Percentiles rank a stretch among this genome's conserved stretches.
Evolutionary conservation across 2,113 vertebrate species (phyloP).

Genomic region (Psilopogon haemacephalus): DNA sequence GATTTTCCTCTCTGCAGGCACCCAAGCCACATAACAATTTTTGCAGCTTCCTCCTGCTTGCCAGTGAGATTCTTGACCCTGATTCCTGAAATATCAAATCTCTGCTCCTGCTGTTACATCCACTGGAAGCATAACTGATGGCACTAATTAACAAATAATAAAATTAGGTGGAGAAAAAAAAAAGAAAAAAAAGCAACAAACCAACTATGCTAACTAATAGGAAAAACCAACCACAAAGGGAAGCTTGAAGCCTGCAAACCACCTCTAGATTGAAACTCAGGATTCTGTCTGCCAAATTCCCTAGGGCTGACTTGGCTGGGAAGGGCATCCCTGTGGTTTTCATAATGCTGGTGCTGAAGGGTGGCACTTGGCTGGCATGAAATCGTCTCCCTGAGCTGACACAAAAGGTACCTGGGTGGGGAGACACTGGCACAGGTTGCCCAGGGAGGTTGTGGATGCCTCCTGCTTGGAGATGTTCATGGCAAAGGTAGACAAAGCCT

Average conservation of each 20-base stretch:
- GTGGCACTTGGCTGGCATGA: background rate
- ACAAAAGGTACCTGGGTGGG: background rate
- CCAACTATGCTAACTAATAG: background rate
- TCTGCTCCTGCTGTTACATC: background rate
- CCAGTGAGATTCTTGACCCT: background rate
- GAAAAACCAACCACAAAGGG: background rate
- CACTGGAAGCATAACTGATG: background rate
- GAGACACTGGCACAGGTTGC: background rate
- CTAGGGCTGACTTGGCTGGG: background rate
- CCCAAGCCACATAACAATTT: rapidly evolving
- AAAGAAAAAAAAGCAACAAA: background rate
- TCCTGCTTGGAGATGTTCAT: no score
- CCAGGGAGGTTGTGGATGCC: no score
- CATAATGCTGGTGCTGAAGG: background rate
- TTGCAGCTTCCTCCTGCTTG: background rate
- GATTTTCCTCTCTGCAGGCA: background rate
- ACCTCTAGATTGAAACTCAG: background rate
- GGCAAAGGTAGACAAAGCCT: no score
- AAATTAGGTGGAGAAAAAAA: background rate
- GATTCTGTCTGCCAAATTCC: background rate
- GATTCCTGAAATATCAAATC: background rate
- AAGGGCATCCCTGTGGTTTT: background rate
- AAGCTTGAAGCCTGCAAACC: background rate
- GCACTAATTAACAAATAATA: background rate
- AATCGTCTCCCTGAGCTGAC: background rate